phyloP scores from a whole-genome alignment of 2,113 vertebrate species.

The Thoracochromis brauschi region DNA sequence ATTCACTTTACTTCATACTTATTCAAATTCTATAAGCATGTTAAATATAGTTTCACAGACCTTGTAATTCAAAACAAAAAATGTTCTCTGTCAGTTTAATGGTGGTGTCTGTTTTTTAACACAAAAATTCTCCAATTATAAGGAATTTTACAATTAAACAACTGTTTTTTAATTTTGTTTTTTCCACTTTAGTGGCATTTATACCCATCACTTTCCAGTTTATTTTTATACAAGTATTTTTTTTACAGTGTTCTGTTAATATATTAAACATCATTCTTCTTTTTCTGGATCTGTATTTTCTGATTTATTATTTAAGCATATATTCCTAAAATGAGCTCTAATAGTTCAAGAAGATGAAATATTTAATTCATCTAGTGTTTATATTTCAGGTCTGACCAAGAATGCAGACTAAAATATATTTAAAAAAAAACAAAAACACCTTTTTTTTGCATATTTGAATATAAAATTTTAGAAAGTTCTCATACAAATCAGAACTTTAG shows the following conservation, averaged over 20 bases:
- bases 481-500: background rate
- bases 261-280: background rate
- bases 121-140: background rate
- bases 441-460: background rate
- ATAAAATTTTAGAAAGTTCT: background rate
- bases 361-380: background rate
- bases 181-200: background rate
- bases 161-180: background rate
- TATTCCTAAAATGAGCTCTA: background rate
- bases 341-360: background rate
- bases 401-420: background rate
- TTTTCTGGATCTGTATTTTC: background rate
- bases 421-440: background rate
- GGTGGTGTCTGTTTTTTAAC: background rate
- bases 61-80: background rate
- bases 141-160: background rate
- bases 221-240: background rate
- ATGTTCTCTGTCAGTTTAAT: background rate
- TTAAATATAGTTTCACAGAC: background rate
- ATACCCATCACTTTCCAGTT: background rate
- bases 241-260: background rate
- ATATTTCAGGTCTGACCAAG: background rate
- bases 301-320: background rate
- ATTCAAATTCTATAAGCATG: background rate
- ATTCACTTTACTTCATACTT: background rate